Evolutionary conservation across 2,113 vertebrate genomes (phyloP).

Genomic region (Tetrax tetrax): DNA sequence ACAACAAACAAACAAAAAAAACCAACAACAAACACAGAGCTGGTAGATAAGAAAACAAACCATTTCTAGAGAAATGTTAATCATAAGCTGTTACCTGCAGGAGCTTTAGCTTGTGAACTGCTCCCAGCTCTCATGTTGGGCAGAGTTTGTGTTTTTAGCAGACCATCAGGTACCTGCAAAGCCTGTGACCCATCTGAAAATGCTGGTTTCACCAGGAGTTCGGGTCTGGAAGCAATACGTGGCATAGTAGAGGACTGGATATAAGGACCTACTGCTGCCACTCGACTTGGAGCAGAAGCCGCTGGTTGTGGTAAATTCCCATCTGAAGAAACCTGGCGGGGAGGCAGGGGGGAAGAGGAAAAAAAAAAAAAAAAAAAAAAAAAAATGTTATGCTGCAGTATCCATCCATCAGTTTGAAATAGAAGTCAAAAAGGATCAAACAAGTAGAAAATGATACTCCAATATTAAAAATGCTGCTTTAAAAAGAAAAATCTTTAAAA

Average conservation of each 20-base stretch:
- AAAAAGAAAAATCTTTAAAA: background rate
- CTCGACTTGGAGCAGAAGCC: constrained; percentile 82
- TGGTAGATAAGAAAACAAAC: background rate
- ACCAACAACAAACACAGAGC: background rate
- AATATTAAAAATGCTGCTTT: background rate
- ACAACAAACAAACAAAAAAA: too few species aligned
- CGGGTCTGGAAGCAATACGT: constrained; percentile 84
- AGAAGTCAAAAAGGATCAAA: background rate
- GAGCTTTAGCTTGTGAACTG: constrained; percentile 69
- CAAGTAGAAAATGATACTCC: background rate
- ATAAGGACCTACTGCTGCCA: constrained; percentile 96
- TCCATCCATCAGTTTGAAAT: background rate
- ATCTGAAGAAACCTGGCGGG: constrained; percentile 80
- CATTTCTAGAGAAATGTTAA: background rate
- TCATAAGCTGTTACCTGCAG: constrained; percentile 6
- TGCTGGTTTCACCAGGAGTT: constrained; percentile 88
- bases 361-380: background rate
- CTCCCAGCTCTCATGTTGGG: constrained; percentile 77
- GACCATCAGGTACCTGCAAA: constrained; percentile 79
- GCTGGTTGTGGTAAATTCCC: constrained; percentile 79
- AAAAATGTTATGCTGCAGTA: background rate
- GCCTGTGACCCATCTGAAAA: constrained; percentile 83
- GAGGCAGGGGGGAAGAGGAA: background rate
- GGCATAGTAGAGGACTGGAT: constrained; percentile 97
- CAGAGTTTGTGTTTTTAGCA: constrained; percentile 76